Base-by-base conservation (phyloP, 1,140 invertebrate genomes). In the Macrocentrus cingulum region DNA sequence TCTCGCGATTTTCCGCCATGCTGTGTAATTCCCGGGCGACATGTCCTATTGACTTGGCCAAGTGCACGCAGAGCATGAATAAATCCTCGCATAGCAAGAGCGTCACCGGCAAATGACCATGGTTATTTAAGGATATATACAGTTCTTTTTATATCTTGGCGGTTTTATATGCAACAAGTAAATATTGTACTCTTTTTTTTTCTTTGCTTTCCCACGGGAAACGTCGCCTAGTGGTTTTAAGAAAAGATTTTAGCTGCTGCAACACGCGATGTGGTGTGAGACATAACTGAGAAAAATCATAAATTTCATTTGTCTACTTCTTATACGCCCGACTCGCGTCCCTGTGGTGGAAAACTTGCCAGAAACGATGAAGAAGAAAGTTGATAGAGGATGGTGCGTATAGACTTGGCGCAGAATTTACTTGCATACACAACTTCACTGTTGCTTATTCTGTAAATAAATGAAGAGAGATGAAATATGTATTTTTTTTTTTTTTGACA, bases 251-350 rank as follows among this genome's bases (percentile, higher is more conserved):
- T n/a, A n/a, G n/a, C n/a, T n/a, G n/a, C n/a, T n/a, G n/a, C n/a
- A n/a, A n/a, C n/a, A n/a, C n/a, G n/a, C n/a, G n/a, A n/a, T n/a
- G n/a, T n/a, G n/a, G n/a, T n/a, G n/a, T n/a, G n/a, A 50, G 36
- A 46, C 34, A 29, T 57, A 50, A 57, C 36, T 37, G 45, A 54
- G 29, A 55, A 55, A 60, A 55, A 55, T 60, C 51, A 55, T 60
- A 60, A 55, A 55, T 60, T 60, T 55, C 36, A 60, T 60, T 55
- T 51, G 52, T 20, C 25, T 25, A 46, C 53, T 15, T 29, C 29
- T 6, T 54, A 15, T 9, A 15, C 6, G 7, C 5, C 39, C n/a
- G 19, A 18, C 20, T 25, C 25, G 19, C 19, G 42, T 44, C 7
- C n/a, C 9, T 29, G 25, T 9, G 9, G 32, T 25, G 22, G 11